Evolutionary conservation across 2,888 invertebrate species (phyloP), one percentile per base, ranked within the genome.

Genomic region (Phorcus lineatus): DNA sequence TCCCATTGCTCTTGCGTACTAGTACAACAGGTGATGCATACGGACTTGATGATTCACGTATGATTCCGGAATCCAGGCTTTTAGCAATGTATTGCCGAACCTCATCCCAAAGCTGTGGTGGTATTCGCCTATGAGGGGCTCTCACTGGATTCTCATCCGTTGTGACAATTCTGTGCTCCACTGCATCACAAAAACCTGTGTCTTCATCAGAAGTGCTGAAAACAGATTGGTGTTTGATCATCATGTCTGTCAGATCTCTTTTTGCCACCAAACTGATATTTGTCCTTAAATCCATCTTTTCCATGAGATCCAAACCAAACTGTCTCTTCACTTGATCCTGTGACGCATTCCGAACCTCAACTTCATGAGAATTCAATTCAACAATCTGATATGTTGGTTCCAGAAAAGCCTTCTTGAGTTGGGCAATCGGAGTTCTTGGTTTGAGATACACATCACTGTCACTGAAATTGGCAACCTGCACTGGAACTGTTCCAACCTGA

Each of bases 1-100:
- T 80, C 16, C 81, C 75, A 70, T 40, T 80, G 22, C 80, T 81
- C 78, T 88, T 87, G 13, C 77, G 74, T 0, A 88, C 85, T 2
- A 86, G n/a, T 9, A 88, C 86, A 0, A 87, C 82, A 22, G 86
- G 84, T 22, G 87, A 79, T 53, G 86, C 83, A 75, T 85, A 85
- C 6, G 83, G 85, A 24, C 80, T 79, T 53, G 81, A 77, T 0
- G 83, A 82, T 6, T 67, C 74, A 16, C 84, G 53, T 2, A 85
- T 85, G 19, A 86, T 74, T 17, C 83, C 84, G 24, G 74, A 57
- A 11, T 54, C 77, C 36, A 86, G 62, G 1, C 85, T 55, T 62
- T 85, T 81, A 57, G 84, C 77, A 0, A 87, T 47, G 53, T 87
- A 85, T 0, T 80, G 28, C 31, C 81, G 24, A 0, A 86, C 84